Conservation (phyloP, 2,888 invertebrate species). For the Tanypteryx hageni region DNA sequence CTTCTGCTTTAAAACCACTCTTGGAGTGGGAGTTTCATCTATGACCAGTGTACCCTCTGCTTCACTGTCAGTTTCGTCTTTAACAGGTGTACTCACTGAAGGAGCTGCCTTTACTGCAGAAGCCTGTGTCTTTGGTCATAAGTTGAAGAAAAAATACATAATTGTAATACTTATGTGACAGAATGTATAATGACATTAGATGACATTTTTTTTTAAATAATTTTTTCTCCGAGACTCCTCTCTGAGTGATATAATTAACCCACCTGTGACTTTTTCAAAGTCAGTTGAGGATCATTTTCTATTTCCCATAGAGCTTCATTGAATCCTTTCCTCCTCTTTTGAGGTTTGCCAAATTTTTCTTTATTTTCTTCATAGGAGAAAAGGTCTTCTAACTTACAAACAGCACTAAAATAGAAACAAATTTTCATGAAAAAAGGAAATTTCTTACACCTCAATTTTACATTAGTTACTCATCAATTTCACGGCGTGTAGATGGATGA, state of each 20-base stretch:
- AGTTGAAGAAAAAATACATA: too few species aligned
- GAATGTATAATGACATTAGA: not conserved
- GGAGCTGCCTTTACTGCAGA: slow-evolving; percentile 66
- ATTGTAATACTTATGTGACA: too few species aligned
- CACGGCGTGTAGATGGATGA: not conserved
- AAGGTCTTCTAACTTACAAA: slow-evolving; percentile 89
- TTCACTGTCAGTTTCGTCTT: slow-evolving; percentile 69
- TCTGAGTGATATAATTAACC: not conserved
- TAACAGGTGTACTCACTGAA: not conserved
- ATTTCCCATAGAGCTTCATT: slow-evolving; percentile 93
- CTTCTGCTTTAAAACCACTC: slow-evolving; percentile 66
- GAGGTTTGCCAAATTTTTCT: slow-evolving; percentile 85
- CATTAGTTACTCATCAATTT: not conserved
- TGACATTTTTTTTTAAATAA: too few species aligned
- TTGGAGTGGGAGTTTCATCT: slow-evolving; percentile 71
- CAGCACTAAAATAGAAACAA: slow-evolving; percentile 77
- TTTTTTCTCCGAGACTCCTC: not conserved
- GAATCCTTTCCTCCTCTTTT: slow-evolving; percentile 88
- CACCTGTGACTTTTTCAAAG: slow-evolving; percentile 66
- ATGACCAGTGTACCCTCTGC: slow-evolving; percentile 72
- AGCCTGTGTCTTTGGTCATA: slow-evolving; percentile 75
- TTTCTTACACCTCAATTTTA: not conserved
- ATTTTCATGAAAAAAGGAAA: not conserved
- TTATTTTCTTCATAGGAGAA: slow-evolving; percentile 89
- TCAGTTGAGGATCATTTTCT: slow-evolving; percentile 81